Evolutionary conservation across 2,113 vertebrate species (phyloP).

Genomic region (Chionomys nivalis): DNA sequence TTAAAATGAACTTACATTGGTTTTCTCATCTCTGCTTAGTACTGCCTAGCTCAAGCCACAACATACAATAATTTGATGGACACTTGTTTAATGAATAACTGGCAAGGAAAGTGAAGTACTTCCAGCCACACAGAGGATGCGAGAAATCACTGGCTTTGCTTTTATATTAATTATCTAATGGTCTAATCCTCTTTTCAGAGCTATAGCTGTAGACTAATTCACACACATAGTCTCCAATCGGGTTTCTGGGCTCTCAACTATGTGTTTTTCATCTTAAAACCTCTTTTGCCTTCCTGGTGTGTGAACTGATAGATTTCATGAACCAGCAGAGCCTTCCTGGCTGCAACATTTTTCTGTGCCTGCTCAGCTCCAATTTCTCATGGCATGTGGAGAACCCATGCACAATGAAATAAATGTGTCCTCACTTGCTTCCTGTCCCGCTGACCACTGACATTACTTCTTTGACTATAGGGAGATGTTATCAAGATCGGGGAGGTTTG

Average conservation of each 20-base stretch:
- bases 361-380: background rate
- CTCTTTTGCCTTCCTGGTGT: background rate
- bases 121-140: background rate
- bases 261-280: background rate
- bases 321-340: background rate
- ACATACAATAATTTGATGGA: background rate
- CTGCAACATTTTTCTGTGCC: background rate
- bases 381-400: background rate
- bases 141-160: background rate
- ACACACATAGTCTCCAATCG: background rate
- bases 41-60: background rate
- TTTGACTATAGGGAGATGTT: background rate
- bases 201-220: background rate
- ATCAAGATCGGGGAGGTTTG: background rate
- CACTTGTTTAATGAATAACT: background rate
- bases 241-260: background rate
- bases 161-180: background rate
- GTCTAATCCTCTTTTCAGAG: background rate
- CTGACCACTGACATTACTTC: background rate
- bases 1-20: background rate
- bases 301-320: background rate
- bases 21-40: slow-evolving; percentile 36
- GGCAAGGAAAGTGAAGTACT: background rate
- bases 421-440: background rate
- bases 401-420: background rate